These are phyloP conservation scores for Zaprionus africanus DNA, from an alignment of 1,140 invertebrate species.

Conservation along the genomic window DNA sequence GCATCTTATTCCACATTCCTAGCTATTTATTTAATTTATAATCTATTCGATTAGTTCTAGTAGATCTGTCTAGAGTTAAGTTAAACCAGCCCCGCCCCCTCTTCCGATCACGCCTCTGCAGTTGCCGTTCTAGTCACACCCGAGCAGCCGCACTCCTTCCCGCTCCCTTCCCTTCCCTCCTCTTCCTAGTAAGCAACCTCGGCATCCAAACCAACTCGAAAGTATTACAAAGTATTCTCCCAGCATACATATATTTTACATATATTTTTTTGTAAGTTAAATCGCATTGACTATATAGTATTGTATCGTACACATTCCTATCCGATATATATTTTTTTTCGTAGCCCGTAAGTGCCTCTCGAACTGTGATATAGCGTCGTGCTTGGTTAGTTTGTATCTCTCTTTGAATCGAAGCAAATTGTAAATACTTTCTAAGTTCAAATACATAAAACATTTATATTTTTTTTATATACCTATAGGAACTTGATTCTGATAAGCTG, in stretches of 20 bases:
- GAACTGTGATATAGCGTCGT: conserved; percentile 67
- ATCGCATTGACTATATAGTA: conserved; percentile 17
- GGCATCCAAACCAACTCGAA: conserved; percentile 50
- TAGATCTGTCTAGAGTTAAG: background rate
- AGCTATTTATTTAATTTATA: conserved; percentile 6
- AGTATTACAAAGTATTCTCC: conserved; percentile 49
- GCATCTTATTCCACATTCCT: background rate
- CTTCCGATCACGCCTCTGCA: background rate
- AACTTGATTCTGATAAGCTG: conserved; percentile 34
- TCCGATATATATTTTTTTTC: conserved; percentile 17
- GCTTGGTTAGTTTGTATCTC: conserved; percentile 41
- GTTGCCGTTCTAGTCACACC: conserved; percentile 78
- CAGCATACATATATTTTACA: conserved; percentile 16
- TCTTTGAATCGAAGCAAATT: conserved; percentile 21
- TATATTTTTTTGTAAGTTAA: conserved; percentile 25
- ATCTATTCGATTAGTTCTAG: conserved; percentile 4
- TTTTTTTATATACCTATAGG: conserved; percentile 13
- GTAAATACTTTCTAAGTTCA: conserved; percentile 28
- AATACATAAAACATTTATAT: conserved; percentile 1
- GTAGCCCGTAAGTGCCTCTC: conserved; percentile 44
- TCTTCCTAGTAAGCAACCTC: conserved; percentile 11
- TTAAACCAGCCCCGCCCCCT: background rate
- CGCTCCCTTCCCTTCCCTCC: background rate
- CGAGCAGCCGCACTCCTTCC: conserved; percentile 48
- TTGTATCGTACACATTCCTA: background rate